phyloP scores from a whole-genome alignment of 2,888 invertebrate species.

The Poecilus cupreus region DNA sequence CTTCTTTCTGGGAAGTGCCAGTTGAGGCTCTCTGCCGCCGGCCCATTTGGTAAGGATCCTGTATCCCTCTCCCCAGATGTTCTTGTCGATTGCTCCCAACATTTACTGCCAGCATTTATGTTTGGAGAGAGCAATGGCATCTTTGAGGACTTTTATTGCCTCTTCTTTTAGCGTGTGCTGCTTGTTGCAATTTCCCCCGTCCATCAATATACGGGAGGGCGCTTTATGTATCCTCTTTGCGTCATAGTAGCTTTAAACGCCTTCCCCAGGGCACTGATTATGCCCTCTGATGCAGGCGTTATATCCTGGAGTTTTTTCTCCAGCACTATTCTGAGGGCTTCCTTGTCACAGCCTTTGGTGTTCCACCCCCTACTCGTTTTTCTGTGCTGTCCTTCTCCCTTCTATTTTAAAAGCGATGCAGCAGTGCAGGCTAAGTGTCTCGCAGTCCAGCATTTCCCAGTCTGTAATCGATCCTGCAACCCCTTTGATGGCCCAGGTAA shows the following conservation, averaged over 20 bases:
- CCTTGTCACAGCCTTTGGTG: neutral
- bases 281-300: neutral
- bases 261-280: neutral
- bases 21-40: neutral
- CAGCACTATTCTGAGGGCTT: neutral
- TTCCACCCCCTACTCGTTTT: neutral
- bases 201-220: conserved; percentile 52
- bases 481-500: neutral
- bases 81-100: neutral
- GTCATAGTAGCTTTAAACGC: conserved; percentile 51
- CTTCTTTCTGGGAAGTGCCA: neutral
- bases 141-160: neutral
- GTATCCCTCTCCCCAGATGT: neutral
- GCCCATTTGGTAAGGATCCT: neutral
- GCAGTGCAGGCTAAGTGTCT: neutral
- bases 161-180: neutral
- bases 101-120: neutral
- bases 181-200: conserved; percentile 45
- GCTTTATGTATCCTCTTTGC: neutral
- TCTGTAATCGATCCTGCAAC: no score
- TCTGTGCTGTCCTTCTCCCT: neutral
- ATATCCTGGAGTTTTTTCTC: neutral
- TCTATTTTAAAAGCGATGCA: neutral
- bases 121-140: neutral
- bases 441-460: no score